These are phyloP conservation scores for Stigmatopora argus DNA, from an alignment of 2,113 vertebrate genomes.

Conservation along the genomic window DNA sequence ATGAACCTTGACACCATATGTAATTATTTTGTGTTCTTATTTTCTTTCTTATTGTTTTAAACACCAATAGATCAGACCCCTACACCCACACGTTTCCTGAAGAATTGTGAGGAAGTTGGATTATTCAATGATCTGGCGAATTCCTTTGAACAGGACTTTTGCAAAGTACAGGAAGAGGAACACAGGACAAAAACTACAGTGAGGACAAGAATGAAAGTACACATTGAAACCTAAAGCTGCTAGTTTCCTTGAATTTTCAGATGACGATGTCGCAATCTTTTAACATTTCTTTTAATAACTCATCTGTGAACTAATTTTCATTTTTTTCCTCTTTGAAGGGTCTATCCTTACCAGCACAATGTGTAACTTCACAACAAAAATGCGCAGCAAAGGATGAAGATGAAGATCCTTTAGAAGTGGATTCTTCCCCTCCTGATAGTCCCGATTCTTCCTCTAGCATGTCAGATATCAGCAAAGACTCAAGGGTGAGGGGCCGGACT, in stretches of 20 bases:
- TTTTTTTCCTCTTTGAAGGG: constrained; percentile 13
- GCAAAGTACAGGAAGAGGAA: constrained; percentile 87
- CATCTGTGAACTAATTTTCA: not conserved
- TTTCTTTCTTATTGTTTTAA: not conserved
- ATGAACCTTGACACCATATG: not conserved
- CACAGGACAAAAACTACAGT: constrained; percentile 74
- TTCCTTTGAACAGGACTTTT: constrained; percentile 95
- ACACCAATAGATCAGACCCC: constrained; percentile 86
- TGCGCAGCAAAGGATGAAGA: constrained; percentile 85
- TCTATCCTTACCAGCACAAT: constrained; percentile 19
- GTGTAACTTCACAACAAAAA: constrained; percentile 73
- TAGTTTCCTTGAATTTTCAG: not conserved
- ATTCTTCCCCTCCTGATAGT: constrained; percentile 85
- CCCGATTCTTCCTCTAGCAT: constrained; percentile 76
- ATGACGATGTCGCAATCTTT: not conserved
- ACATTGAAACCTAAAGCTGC: not conserved
- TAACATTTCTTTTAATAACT: not conserved
- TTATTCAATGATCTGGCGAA: constrained; percentile 92
- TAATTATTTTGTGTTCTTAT: constrained; percentile 2
- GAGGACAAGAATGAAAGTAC: constrained; percentile 25
- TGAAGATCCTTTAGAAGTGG: constrained; percentile 84
- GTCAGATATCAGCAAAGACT: constrained; percentile 64
- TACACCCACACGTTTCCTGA: constrained; percentile 94
- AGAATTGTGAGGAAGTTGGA: constrained; percentile 97
- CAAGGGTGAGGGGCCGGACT: constrained; percentile 51